phyloP scores from a whole-genome alignment of 2,888 invertebrate genomes.

The Microplitis deprimator region DNA sequence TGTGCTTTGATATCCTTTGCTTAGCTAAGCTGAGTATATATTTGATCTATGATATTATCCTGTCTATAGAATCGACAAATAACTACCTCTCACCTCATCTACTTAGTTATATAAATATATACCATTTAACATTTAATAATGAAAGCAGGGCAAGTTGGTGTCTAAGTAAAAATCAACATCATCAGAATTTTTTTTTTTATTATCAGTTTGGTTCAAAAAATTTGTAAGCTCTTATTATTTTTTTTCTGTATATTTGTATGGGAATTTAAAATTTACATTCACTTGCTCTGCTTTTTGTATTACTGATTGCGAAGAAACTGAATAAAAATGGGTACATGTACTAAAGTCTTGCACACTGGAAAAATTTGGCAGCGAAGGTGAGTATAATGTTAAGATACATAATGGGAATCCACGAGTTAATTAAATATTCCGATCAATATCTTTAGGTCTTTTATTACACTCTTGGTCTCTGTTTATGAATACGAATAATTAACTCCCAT shows the following conservation, averaged over 20 bases:
- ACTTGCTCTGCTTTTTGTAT: no score
- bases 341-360: background rate
- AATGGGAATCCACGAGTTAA: background rate
- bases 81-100: slow-evolving; percentile 27
- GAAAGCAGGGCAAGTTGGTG: no score
- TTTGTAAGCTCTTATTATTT: no score
- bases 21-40: slow-evolving; percentile 2
- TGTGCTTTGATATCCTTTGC: slow-evolving; percentile 16
- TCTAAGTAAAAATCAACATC: no score
- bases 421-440: slow-evolving; percentile 1
- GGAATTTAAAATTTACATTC: no score
- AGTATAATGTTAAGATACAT: background rate
- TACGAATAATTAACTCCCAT: slow-evolving; percentile 15
- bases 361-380: background rate
- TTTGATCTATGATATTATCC: slow-evolving; percentile 32
- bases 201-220: no score
- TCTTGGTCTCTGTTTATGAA: slow-evolving; percentile 8
- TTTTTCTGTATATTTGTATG: no score
- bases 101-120: background rate
- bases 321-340: no score
- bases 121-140: no score
- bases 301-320: no score
- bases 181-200: no score
- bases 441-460: background rate
- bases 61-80: slow-evolving; percentile 27